Conservation (phyloP, 2,888 invertebrate genomes). For the Meta bourneti region DNA sequence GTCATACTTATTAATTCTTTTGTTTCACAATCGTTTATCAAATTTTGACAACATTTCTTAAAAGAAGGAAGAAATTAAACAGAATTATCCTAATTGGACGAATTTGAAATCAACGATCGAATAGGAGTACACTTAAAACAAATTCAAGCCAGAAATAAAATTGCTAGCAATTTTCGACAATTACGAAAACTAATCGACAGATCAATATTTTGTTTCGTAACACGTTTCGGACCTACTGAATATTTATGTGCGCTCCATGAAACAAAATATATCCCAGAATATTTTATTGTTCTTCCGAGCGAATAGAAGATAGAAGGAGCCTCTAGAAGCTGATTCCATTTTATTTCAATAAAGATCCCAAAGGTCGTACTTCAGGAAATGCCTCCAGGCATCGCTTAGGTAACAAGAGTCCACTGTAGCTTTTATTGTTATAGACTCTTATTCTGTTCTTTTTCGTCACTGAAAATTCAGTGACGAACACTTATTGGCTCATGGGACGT, state of each 20-base stretch:
- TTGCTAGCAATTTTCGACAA: no score
- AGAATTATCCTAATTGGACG: no score
- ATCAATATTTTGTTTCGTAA: background rate
- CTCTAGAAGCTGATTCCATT: background rate
- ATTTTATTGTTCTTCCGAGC: background rate
- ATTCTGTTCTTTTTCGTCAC: conserved; percentile 7
- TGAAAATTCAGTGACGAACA: conserved; percentile 16
- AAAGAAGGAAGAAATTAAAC: no score
- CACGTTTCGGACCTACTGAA: background rate
- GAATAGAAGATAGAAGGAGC: background rate
- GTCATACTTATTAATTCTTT: no score
- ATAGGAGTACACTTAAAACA: no score
- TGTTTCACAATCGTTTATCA: no score
- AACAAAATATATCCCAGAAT: background rate
- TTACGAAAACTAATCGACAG: background rate
- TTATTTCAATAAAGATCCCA: conserved; percentile 39
- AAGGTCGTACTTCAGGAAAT: background rate
- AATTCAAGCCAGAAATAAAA: no score
- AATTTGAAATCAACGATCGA: no score
- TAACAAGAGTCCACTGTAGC: conserved; percentile 19
- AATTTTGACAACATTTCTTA: no score
- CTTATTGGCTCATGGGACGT: conserved; percentile 14
- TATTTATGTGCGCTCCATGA: background rate
- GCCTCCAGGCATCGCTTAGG: conserved; percentile 25
- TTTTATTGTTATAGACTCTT: conserved; percentile 16